These are phyloP conservation scores for Thereva unica DNA, from an alignment of 2,888 invertebrate genomes.

Conservation along the genomic window DNA sequence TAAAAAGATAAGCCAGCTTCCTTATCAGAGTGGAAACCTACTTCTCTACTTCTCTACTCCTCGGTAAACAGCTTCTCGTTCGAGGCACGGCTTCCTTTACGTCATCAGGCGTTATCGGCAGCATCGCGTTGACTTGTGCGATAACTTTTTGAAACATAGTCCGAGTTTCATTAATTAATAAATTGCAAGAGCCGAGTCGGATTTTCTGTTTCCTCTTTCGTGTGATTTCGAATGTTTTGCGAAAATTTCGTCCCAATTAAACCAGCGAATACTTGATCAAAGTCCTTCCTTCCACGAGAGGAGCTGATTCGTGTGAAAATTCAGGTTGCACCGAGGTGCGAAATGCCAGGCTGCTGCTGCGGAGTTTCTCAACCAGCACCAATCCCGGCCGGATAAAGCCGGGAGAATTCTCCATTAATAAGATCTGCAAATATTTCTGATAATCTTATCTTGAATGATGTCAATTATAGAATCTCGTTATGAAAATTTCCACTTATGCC, in stretches of 20 bases:
- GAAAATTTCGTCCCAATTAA: constrained; percentile 31
- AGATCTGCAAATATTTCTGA: constrained; percentile 45
- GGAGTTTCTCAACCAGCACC: constrained; percentile 34
- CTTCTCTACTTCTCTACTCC: too few species aligned
- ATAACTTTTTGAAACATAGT: constrained; percentile 17
- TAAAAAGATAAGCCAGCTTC: too few species aligned
- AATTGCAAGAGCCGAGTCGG: constrained; percentile 9
- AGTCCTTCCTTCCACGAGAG: neutral
- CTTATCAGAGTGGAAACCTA: too few species aligned
- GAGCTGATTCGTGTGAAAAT: constrained; percentile 34
- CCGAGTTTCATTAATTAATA: constrained; percentile 27
- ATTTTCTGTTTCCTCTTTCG: constrained; percentile 1
- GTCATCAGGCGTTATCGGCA: constrained; percentile 18
- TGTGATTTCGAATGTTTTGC: constrained; percentile 5
- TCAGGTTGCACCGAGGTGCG: constrained; percentile 28
- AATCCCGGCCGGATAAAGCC: constrained; percentile 38
- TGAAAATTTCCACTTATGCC: constrained; percentile 45
- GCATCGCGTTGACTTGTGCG: constrained; percentile 17
- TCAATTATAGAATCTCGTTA: constrained; percentile 46
- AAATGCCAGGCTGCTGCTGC: constrained; percentile 13
- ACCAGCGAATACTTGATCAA: constrained; percentile 24
- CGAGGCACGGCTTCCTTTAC: constrained; percentile 11
- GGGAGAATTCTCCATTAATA: constrained; percentile 44
- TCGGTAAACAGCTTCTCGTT: constrained; percentile 3
- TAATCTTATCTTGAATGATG: constrained; percentile 46